These are phyloP conservation scores for Drosophila infuscata DNA, from an alignment of 2,888 invertebrate species.

Conservation along the genomic window DNA sequence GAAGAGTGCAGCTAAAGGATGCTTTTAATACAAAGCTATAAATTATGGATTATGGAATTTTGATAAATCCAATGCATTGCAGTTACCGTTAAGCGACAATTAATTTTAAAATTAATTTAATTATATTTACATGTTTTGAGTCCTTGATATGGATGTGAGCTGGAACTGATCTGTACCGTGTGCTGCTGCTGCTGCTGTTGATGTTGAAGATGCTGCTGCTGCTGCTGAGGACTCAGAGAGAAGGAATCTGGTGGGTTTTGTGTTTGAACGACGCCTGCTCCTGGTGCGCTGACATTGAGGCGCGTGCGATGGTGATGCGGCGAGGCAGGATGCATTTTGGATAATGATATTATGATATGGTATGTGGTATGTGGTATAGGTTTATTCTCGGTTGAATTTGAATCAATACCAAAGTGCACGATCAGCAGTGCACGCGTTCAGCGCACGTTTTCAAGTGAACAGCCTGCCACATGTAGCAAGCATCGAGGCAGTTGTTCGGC, in stretches of 20 bases:
- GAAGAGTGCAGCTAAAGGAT: neutral
- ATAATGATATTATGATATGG: neutral
- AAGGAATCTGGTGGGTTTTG: constrained; percentile 46
- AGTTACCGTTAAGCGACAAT: neutral
- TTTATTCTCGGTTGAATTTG: neutral
- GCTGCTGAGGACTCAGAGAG: constrained; percentile 39
- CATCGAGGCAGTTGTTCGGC: constrained; percentile 56
- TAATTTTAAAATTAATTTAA: neutral
- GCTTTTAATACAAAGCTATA: neutral
- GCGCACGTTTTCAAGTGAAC: constrained; percentile 66
- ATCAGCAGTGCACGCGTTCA: constrained; percentile 69
- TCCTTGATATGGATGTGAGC: constrained; percentile 77
- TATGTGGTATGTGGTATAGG: neutral
- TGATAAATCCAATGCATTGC: no score
- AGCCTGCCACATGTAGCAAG: constrained; percentile 29
- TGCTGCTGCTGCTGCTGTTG: constrained; percentile 53
- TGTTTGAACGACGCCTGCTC: constrained; percentile 61
- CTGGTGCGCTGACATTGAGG: constrained; percentile 51
- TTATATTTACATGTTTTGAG: constrained; percentile 75
- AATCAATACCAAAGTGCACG: constrained; percentile 23
- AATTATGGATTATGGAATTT: neutral
- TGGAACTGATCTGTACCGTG: constrained; percentile 61
- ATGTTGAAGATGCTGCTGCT: constrained; percentile 26
- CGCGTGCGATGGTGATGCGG: constrained; percentile 77
- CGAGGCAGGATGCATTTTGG: constrained; percentile 76